A percentile compares a stretch with the other conserved stretches of the same genome.
Conservation (phyloP, 2,888 invertebrate species). For the Rhingia rostrata region DNA sequence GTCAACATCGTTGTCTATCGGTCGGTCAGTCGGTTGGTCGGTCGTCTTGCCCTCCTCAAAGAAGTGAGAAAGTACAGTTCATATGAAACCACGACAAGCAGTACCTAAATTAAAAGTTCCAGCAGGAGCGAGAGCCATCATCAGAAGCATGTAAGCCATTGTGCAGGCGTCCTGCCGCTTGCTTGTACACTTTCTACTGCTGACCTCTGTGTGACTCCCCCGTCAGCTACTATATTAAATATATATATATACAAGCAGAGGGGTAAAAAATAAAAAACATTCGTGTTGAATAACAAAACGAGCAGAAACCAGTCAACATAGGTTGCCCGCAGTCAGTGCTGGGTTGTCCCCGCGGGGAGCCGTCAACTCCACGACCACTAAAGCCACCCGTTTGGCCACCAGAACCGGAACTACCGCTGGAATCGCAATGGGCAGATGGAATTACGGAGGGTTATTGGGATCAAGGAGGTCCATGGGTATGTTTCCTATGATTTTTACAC, state of each 20-base stretch:
- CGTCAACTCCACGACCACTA: constrained; percentile 77
- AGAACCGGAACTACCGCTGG: constrained; percentile 79
- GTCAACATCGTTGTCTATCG: neutral
- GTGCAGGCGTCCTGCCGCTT: constrained; percentile 66
- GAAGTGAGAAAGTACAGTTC: constrained; percentile 15
- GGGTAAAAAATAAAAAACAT: constrained; percentile 44
- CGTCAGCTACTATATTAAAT: constrained; percentile 38
- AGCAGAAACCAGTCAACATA: constrained; percentile 77
- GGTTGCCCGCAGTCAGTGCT: constrained; percentile 80
- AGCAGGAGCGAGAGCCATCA: constrained; percentile 30
- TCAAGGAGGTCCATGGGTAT: constrained; percentile 80
- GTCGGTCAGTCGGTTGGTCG: constrained; percentile 3
- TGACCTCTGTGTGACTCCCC: neutral
- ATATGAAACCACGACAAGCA: constrained; percentile 40
- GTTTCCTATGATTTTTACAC: constrained; percentile 61
- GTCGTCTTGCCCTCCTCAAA: constrained; percentile 28
- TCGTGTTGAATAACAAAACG: constrained; percentile 71
- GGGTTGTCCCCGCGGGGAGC: constrained; percentile 79
- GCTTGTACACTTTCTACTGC: constrained; percentile 40
- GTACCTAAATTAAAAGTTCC: constrained; percentile 47
- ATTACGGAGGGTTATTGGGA: constrained; percentile 79
- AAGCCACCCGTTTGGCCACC: constrained; percentile 78
- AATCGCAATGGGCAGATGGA: constrained; percentile 80
- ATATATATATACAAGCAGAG: neutral
- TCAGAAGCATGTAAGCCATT: constrained; percentile 62